phyloP scores from a whole-genome alignment of 2,888 invertebrate genomes.

The Acanthococcus lagerstroemiae region DNA sequence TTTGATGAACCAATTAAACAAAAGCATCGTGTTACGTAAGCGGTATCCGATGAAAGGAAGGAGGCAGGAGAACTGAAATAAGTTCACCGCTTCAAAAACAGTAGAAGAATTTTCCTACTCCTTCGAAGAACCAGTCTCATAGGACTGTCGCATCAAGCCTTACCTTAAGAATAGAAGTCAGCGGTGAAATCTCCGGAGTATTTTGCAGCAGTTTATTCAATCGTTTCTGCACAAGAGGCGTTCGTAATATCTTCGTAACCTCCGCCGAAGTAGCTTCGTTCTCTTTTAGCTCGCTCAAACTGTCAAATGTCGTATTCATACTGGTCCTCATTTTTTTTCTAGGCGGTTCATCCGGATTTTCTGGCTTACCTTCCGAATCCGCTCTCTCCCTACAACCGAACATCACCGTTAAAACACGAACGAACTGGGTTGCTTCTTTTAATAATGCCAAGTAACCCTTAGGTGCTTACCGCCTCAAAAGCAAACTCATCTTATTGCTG shows the following conservation, averaged over 20 bases:
- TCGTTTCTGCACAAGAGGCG: constrained; percentile 16
- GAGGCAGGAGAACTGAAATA: no score
- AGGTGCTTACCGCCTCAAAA: constrained; percentile 8
- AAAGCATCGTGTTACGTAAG: no score
- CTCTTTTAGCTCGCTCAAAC: background rate
- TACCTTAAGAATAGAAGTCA: constrained; percentile 18
- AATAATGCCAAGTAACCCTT: background rate
- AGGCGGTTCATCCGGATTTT: constrained; percentile 9
- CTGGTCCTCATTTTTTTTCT: background rate
- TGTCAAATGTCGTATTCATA: background rate
- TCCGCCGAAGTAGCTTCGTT: background rate
- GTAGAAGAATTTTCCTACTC: no score
- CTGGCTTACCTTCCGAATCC: background rate
- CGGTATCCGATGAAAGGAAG: no score
- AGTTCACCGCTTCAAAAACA: no score
- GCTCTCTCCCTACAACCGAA: background rate
- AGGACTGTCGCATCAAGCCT: no score
- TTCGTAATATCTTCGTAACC: constrained; percentile 1
- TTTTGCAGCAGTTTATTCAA: constrained; percentile 13
- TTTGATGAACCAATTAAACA: no score
- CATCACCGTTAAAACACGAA: background rate
- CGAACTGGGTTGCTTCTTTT: background rate
- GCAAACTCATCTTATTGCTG: background rate
- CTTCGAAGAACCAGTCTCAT: no score
- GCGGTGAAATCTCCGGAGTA: constrained; percentile 16